Evolutionary conservation across 2,113 vertebrate genomes (phyloP), one percentile per base, ranked within the genome.

Genomic region (Heterochromis multidens): DNA sequence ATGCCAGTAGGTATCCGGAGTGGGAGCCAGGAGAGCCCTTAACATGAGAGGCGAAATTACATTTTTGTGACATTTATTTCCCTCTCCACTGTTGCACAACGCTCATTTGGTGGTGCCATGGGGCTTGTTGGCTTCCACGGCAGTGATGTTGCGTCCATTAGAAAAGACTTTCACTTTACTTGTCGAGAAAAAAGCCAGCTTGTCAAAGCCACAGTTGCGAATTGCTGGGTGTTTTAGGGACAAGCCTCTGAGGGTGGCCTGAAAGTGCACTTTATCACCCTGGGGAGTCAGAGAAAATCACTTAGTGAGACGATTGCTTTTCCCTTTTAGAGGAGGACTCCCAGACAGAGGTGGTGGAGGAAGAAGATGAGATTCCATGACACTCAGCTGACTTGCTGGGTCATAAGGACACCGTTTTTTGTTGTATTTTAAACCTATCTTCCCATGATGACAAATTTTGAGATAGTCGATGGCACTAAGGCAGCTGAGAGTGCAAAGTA

Each of bases 51-150:
- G 84, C 3, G 77, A 88, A 93, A 95, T 95, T 92, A 92, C 89
- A 92, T 95, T 94, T 95, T 95, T 94, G 84, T 94, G 92, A 95
- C 95, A 94, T 95, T 95, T 95, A 90, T 95, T 94, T 95, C 80
- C 85, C 89, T 91, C 90, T 83, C 61, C 86, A 91, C 90, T 87
- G 88, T 82, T 85, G 88, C 81, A 79, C 77, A 79, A 86, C 89
- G 82, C 89, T 93, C 87, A 91, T 95, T 96, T 89, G 87, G 65
- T 72, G 83, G 92, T 77, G 94, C 94, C 91, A 82, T 84, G 92
- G 95, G 95, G 94, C 91, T 92, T 92, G 93, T 95, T 95, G 93
- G 90, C 92, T 92, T 92, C 85, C 81, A 76, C 82, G 6, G 80
- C 81, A 78, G 86, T 80, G 84, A 89, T 88, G 90, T 84, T 83